Percentiles rank a stretch among this genome's conserved stretches.
phyloP scores from a whole-genome alignment of 2,888 invertebrate species.

The Petrolisthes cinctipes region DNA sequence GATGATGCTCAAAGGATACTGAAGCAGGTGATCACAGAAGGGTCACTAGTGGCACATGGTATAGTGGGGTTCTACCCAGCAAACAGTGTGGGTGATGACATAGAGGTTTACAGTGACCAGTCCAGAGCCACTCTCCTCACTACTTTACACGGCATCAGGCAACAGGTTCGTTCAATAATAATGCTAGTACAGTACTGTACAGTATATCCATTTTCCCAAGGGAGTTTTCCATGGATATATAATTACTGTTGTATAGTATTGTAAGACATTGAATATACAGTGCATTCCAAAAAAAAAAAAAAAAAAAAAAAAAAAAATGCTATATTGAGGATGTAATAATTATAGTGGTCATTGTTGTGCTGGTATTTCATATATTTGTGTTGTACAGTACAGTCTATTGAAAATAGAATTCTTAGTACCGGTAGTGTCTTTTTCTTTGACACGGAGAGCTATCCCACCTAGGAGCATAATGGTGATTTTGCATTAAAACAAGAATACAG shows the following conservation, averaged over 20 bases:
- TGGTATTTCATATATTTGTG: too few relatives aligned
- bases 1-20: conserved; percentile 73
- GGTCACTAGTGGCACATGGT: conserved; percentile 71
- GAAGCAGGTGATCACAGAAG: conserved; percentile 70
- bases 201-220: neutral
- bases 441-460: too few relatives aligned
- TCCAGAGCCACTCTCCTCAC: conserved; percentile 68
- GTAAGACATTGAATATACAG: neutral
- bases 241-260: neutral
- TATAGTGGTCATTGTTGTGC: neutral
- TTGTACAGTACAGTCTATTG: too few relatives aligned
- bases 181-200: neutral
- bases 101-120: conserved; percentile 69
- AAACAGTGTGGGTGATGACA: conserved; percentile 72
- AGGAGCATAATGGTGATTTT: too few relatives aligned
- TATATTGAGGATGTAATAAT: neutral
- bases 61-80: conserved; percentile 73
- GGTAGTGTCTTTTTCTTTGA: too few relatives aligned
- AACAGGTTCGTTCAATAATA: conserved; percentile 66
- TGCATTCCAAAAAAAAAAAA: too few relatives aligned
- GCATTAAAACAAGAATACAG: too few relatives aligned
- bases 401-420: too few relatives aligned
- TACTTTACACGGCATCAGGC: conserved; percentile 67
- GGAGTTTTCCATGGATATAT: neutral
- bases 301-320: neutral